These are phyloP conservation scores for Perccottus glenii DNA, from an alignment of 2,113 vertebrate species.

Conservation along the genomic window DNA sequence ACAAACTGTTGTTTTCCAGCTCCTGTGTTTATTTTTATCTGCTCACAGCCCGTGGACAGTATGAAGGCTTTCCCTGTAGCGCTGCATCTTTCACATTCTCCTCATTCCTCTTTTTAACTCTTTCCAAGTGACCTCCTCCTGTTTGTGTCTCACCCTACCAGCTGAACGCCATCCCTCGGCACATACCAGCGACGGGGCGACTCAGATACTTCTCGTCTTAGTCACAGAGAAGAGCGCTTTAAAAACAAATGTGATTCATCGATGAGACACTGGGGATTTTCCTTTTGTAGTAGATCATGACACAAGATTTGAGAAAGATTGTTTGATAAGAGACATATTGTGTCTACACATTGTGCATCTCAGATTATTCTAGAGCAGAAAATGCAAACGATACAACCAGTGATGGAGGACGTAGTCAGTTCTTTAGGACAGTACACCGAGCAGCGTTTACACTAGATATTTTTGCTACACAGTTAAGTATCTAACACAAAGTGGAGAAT, in stretches of 20 bases:
- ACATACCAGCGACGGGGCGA: slow-evolving; percentile 9
- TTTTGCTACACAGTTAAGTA: too few relatives aligned
- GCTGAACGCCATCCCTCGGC: neutral
- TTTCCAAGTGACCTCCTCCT: slow-evolving; percentile 51
- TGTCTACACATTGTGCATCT: too few relatives aligned
- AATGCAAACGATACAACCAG: too few relatives aligned
- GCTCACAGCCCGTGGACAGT: slow-evolving; percentile 37
- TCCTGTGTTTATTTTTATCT: neutral
- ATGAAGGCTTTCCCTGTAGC: slow-evolving; percentile 35
- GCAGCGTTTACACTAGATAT: too few relatives aligned
- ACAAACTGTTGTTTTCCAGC: slow-evolving; percentile 2
- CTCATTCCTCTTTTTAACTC: slow-evolving; percentile 70
- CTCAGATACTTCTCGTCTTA: slow-evolving; percentile 41
- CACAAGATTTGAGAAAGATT: too few relatives aligned
- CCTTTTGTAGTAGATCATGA: neutral
- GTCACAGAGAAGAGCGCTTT: slow-evolving; percentile 32
- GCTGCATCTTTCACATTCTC: slow-evolving; percentile 73
- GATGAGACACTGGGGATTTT: neutral
- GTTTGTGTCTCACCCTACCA: neutral
- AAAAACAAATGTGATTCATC: slow-evolving; percentile 25
- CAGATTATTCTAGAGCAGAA: too few relatives aligned
- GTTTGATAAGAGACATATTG: too few relatives aligned
- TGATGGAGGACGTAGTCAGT: too few relatives aligned
- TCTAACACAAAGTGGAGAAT: too few relatives aligned
- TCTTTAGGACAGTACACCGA: too few relatives aligned